These are phyloP conservation scores for Myotis yumanensis DNA, from an alignment of 2,113 vertebrate species.

Conservation along the genomic window DNA sequence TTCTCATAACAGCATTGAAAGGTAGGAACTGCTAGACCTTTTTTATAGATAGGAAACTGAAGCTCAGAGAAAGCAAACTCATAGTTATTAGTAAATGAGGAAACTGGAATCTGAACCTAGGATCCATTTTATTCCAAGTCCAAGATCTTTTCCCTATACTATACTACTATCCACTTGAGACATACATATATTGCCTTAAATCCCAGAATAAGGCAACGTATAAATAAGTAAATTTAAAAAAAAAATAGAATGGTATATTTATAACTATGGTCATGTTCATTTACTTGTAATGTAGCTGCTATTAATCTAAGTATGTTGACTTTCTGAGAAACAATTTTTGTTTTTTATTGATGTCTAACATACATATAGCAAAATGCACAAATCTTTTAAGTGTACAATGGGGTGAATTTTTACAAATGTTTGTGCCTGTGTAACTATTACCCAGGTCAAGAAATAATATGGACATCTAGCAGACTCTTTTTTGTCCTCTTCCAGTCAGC, in stretches of 20 bases:
- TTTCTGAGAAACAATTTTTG: neutral
- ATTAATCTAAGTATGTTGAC: constrained; percentile 13
- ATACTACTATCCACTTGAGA: neutral
- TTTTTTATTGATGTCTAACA: neutral
- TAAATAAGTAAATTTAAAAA: neutral
- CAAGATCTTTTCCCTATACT: neutral
- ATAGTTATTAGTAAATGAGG: neutral
- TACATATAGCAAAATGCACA: neutral
- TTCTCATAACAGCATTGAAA: neutral
- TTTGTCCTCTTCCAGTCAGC: neutral
- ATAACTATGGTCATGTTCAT: neutral
- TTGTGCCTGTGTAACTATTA: neutral
- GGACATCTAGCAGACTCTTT: neutral
- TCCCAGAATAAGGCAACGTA: neutral
- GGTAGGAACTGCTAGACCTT: neutral
- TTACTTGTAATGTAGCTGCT: neutral
- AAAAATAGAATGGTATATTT: neutral
- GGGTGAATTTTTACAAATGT: neutral
- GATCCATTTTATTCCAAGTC: neutral
- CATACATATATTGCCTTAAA: neutral
- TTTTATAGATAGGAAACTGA: neutral
- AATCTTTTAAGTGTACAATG: neutral
- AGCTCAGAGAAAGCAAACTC: neutral
- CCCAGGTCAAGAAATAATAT: neutral
- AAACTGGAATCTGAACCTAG: constrained; percentile 1